These are phyloP conservation scores for Pterocles gutturalis DNA, from an alignment of 2,113 vertebrate species.

Conservation along the genomic window DNA sequence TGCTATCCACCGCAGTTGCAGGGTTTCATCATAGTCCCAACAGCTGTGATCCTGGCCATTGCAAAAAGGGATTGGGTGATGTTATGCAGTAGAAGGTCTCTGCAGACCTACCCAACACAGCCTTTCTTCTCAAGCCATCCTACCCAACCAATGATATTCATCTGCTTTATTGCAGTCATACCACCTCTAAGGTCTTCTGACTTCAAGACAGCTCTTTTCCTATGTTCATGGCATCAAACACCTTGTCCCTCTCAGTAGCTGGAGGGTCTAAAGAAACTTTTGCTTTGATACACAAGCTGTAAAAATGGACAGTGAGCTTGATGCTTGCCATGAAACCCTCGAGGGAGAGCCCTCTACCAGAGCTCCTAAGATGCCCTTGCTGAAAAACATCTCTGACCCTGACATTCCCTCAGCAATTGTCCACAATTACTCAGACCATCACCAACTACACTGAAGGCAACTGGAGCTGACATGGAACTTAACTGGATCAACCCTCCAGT, in stretches of 20 bases:
- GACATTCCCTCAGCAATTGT: fast-evolving
- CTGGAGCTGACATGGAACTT: not conserved
- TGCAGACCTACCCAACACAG: not conserved
- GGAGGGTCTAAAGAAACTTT: not conserved
- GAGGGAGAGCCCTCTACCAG: not conserved
- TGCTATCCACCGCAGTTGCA: not conserved
- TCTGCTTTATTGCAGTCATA: not conserved
- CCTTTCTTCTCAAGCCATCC: not conserved
- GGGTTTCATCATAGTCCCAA: not conserved
- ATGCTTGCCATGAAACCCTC: not conserved
- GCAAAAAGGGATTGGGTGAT: not conserved
- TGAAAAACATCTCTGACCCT: not conserved
- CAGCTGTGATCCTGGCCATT: not conserved
- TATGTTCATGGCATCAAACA: not conserved
- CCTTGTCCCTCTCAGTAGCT: not conserved
- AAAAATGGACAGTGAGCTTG: not conserved
- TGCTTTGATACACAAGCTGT: not conserved
- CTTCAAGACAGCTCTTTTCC: not conserved
- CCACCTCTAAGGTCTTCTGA: not conserved
- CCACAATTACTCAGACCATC: not conserved
- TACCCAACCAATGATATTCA: not conserved
- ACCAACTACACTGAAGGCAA: fast-evolving
- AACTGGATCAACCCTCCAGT: not conserved
- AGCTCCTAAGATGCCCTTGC: not conserved
- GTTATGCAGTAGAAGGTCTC: not conserved